Evolutionary conservation across 2,113 vertebrate genomes (phyloP).

Genomic region (Scopus umbretta): DNA sequence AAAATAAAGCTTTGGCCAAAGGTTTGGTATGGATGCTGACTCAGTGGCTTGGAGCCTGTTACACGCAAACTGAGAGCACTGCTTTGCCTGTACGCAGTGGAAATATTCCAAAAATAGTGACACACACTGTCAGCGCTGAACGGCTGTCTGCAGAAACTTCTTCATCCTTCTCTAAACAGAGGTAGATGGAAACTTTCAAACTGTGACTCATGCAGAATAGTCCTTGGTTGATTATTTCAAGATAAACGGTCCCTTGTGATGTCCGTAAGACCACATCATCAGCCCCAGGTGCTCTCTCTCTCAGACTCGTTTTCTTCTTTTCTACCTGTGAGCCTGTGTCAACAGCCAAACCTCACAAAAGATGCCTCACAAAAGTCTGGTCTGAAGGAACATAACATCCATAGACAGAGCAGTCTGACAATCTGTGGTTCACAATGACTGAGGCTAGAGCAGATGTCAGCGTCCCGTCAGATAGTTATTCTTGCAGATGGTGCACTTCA

Average conservation of each 20-base stretch:
- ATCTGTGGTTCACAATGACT: not conserved
- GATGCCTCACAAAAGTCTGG: not conserved
- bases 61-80: not conserved
- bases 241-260: not conserved
- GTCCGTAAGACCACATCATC: not conserved
- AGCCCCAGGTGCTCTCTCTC: not conserved
- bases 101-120: not conserved
- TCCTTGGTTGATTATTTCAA: not conserved
- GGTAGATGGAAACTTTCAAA: not conserved
- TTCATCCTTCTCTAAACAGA: not conserved
- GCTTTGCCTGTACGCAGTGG: not conserved
- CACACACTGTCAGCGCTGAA: not conserved
- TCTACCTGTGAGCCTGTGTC: not conserved
- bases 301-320: not conserved
- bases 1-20: not conserved
- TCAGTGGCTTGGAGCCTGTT: not conserved
- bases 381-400: not conserved
- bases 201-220: not conserved
- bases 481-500: not conserved
- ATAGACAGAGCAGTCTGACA: not conserved
- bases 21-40: not conserved
- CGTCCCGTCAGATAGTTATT: not conserved
- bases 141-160: not conserved
- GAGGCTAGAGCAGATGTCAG: not conserved
- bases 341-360: not conserved